These are phyloP conservation scores for Syngnathus floridae DNA, from an alignment of 2,113 vertebrate genomes.

Conservation along the genomic window DNA sequence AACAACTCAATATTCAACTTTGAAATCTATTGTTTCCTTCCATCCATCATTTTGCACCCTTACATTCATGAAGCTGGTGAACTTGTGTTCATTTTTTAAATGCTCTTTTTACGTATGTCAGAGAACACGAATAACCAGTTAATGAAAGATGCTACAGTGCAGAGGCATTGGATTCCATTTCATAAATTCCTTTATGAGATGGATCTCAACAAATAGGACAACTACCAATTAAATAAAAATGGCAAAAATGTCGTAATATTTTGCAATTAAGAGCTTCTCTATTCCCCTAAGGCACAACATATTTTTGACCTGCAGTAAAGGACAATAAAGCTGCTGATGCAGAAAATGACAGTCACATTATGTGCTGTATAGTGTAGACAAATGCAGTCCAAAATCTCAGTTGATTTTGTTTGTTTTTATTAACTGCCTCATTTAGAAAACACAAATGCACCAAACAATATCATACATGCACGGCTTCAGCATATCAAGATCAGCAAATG, in stretches of 20 bases:
- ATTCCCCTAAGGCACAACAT: conserved; percentile 36
- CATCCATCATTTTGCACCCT: too few relatives aligned
- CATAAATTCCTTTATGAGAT: conserved; percentile 16
- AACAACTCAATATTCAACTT: too few relatives aligned
- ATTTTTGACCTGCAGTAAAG: conserved; percentile 50
- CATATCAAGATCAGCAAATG: conserved; percentile 64
- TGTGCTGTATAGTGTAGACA: conserved; percentile 22
- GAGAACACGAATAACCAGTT: too few relatives aligned
- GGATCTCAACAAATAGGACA: conserved; percentile 25
- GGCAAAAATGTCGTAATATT: conserved; percentile 49
- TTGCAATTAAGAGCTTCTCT: conserved; percentile 55
- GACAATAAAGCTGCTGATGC: conserved; percentile 58
- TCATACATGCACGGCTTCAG: conserved; percentile 69
- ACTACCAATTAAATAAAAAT: conserved; percentile 45
- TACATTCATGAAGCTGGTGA: too few relatives aligned
- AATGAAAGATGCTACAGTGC: background rate
- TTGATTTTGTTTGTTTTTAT: conserved; percentile 59
- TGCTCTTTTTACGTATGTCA: too few relatives aligned
- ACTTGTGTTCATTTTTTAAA: too few relatives aligned
- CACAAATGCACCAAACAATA: conserved; percentile 71
- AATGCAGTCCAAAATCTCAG: conserved; percentile 28
- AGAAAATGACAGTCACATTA: conserved; percentile 46
- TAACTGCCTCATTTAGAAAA: conserved; percentile 67
- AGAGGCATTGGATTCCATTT: background rate
- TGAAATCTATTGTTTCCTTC: too few relatives aligned